Conservation (phyloP, 53 echinoderm and acorn worm species). For the Luidia sarsii region DNA sequence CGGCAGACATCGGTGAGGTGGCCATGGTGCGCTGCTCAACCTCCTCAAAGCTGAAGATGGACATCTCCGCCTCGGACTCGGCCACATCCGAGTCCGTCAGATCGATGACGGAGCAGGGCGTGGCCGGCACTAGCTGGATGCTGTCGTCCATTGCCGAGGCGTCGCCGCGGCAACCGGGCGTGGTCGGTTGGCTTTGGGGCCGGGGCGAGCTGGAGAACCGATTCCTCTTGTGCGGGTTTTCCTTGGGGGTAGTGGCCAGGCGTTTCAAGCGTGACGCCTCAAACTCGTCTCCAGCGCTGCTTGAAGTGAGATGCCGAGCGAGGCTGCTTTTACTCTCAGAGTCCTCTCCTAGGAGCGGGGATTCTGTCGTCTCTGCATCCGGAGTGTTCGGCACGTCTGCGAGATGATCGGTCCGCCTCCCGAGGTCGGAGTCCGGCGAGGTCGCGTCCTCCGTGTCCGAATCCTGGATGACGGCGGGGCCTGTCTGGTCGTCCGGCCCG, state of each 20-base stretch:
- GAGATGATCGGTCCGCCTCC: neutral
- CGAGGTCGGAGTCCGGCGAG: neutral
- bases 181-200: neutral
- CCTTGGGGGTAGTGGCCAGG: constrained; percentile 26
- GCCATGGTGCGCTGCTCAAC: constrained; percentile 34
- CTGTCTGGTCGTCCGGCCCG: too few relatives aligned
- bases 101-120: constrained; percentile 19
- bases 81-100: constrained; percentile 27
- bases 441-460: constrained; percentile 15
- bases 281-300: too few relatives aligned
- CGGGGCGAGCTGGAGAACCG: constrained; percentile 16
- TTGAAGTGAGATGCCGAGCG: too few relatives aligned
- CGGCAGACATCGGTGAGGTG: constrained; percentile 14
- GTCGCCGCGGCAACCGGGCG: neutral
- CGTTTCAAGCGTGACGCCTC: constrained; percentile 1
- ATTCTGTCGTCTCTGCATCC: neutral
- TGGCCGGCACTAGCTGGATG: neutral
- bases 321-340: neutral
- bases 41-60: constrained; percentile 21
- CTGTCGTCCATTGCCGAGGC: neutral
- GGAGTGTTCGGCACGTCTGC: neutral
- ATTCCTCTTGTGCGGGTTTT: neutral
- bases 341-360: neutral
- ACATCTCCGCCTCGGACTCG: constrained; percentile 15
- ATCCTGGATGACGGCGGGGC: constrained; percentile 11